Conservation (phyloP, 2,888 invertebrate species). For the Fragum whitleyi region DNA sequence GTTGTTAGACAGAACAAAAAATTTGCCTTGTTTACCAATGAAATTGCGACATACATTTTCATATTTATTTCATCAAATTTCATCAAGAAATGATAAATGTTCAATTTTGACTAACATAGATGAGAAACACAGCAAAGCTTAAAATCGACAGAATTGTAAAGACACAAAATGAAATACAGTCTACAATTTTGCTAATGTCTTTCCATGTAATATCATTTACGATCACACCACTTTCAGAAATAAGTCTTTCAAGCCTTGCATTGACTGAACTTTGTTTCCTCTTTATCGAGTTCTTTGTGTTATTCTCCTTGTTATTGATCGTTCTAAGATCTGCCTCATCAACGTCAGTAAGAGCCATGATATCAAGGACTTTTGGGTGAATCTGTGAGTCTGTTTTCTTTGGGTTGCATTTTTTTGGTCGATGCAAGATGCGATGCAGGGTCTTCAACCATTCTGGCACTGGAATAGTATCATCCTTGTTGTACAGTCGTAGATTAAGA, state of each 20-base stretch:
- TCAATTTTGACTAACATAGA: conserved; percentile 1
- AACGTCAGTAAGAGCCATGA: neutral
- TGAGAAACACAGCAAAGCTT: neutral
- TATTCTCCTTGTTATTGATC: neutral
- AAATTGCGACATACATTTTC: too few relatives aligned
- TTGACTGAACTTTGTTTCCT: neutral
- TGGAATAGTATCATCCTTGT: conserved; percentile 46
- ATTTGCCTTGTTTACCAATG: too few relatives aligned
- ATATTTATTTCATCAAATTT: too few relatives aligned
- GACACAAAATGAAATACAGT: neutral
- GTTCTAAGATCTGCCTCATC: neutral
- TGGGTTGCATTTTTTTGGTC: neutral
- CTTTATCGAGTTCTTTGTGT: neutral
- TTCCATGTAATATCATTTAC: neutral
- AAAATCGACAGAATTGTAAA: conserved; percentile 6
- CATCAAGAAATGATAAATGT: too few relatives aligned
- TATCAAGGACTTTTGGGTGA: neutral
- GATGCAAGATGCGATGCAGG: neutral
- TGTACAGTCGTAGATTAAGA: conserved; percentile 56
- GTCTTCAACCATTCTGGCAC: conserved; percentile 28
- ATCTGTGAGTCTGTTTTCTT: neutral
- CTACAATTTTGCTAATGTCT: conserved; percentile 6
- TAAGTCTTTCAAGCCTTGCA: neutral
- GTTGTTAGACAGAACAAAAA: too few relatives aligned
- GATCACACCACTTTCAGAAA: neutral